phyloP scores from a whole-genome alignment of 2,888 invertebrate genomes.

The Brachyopa scutellaris region DNA sequence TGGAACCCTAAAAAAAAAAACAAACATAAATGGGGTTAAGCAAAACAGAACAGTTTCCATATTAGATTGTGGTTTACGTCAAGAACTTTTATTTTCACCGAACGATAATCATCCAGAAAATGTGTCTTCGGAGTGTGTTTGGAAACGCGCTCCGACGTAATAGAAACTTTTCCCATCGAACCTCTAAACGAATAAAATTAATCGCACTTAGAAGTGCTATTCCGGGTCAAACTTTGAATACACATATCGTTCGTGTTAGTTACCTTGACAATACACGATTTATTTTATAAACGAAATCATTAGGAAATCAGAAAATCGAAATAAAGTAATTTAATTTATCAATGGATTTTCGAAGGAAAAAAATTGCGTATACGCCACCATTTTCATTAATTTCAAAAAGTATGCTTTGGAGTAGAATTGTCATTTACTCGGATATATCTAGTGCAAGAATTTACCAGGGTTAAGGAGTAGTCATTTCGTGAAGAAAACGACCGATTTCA shows the following conservation, averaged over 20 bases:
- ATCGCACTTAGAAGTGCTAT: background rate
- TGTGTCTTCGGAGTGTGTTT: background rate
- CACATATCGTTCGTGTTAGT: no score
- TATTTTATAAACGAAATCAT: background rate
- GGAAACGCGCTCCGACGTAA: background rate
- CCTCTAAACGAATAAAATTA: background rate
- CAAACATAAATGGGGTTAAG: no score
- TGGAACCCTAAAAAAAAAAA: background rate
- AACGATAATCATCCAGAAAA: background rate
- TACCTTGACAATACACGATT: background rate
- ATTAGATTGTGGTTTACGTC: background rate
- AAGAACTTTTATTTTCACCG: background rate
- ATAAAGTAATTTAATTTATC: background rate
- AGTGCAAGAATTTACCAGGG: no score
- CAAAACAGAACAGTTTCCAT: no score
- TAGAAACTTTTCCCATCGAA: slow-evolving; percentile 20
- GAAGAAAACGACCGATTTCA: no score
- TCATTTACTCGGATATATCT: no score
- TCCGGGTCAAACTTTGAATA: background rate
- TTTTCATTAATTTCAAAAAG: no score
- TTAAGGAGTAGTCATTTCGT: no score
- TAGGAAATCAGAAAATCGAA: background rate
- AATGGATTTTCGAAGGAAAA: background rate
- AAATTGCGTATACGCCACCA: slow-evolving; percentile 16
- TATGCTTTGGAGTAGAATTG: no score